phyloP scores from a whole-genome alignment of 2,888 invertebrate species.

The Schizotus pectinicornis region DNA sequence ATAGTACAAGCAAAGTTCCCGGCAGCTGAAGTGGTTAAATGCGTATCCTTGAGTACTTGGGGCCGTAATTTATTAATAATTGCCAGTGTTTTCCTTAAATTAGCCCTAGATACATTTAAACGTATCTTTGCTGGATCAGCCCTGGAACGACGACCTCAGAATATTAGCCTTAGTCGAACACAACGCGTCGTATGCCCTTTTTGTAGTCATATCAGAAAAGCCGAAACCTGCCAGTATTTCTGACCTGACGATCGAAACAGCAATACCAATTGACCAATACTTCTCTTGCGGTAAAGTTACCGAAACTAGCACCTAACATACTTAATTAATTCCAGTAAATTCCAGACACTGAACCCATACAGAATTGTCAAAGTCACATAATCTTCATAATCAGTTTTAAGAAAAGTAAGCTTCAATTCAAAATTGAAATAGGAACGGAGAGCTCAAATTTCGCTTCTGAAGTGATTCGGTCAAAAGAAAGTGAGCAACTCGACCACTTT shows the following conservation, averaged over 20 bases:
- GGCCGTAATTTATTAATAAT: slow-evolving; percentile 11
- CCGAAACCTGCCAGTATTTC: slow-evolving; percentile 74
- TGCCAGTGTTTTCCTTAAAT: slow-evolving; percentile 40
- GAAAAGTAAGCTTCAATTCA: slow-evolving; percentile 61
- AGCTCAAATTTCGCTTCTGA: slow-evolving; percentile 77
- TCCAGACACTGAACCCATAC: slow-evolving; percentile 62
- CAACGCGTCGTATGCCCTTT: slow-evolving; percentile 63
- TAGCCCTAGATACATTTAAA: slow-evolving; percentile 54
- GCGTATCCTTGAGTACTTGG: slow-evolving; percentile 61
- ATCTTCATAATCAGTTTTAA: slow-evolving; percentile 63
- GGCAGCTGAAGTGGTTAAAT: slow-evolving; percentile 63
- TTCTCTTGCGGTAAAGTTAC: slow-evolving; percentile 70
- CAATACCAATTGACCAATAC: slow-evolving; percentile 79
- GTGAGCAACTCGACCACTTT: slow-evolving; percentile 49
- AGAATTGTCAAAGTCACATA: slow-evolving; percentile 60
- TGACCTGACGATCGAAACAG: slow-evolving; percentile 80
- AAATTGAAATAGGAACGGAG: slow-evolving; percentile 64
- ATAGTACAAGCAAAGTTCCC: slow-evolving; percentile 66
- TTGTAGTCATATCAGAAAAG: slow-evolving; percentile 65
- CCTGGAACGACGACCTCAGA: slow-evolving; percentile 61
- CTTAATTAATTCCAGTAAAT: not conserved
- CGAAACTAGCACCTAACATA: not conserved
- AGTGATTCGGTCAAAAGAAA: slow-evolving; percentile 75
- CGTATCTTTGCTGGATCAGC: slow-evolving; percentile 57
- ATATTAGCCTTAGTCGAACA: slow-evolving; percentile 67